Base-by-base conservation (phyloP, 2,113 vertebrate species). In the Collichthys lucidus region DNA sequence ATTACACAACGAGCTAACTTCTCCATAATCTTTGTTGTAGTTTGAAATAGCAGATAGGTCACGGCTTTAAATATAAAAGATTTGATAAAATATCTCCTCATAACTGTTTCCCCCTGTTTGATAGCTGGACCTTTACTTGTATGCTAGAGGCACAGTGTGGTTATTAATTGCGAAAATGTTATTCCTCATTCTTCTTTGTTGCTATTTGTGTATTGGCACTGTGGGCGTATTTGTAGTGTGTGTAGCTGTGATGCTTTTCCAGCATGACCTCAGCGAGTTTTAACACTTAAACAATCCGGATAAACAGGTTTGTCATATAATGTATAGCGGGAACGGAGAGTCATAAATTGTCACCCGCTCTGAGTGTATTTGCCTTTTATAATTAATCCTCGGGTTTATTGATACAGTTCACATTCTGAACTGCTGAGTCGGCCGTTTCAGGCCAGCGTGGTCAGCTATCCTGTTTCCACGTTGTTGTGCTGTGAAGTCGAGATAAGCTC, bases 311-410 rank as follows among this genome's bases (percentile, higher is more conserved):
- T 79, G 46, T 74, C 47, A 31, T 68, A 24, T 50, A 74, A 52
- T 15, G 49, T 49, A 60, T 3, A 69, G 35, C 17, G 6, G 6
- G 15, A 50, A 17, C 10, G 57, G 62, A 44, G 53, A 11, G 53
- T 79, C 84, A 47, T 85, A 75, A 80, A 82, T 76, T 55, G 59
- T 29, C 24, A 44, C 20, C 56, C 17, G 49, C 64, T 62, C 75
- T 50, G 59, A 10, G 73, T 63, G 65, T 55, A 35, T 87, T 82
- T 74, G 70, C 79, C 59, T 50, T 85, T 81, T 63, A 78, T 85
- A 80, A 87, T 84, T 86, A 79, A 89, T 83, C 71, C 65, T 76
- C 55, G 6, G 5, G 20, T 83, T 86, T 85, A 82, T 88, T 89
- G 83, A 85, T 77, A 86, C 65, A 16, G 61, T 76, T 89, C 76